Base-by-base conservation (phyloP, 2,113 vertebrate genomes). In the Andinoacara biseriatus region DNA sequence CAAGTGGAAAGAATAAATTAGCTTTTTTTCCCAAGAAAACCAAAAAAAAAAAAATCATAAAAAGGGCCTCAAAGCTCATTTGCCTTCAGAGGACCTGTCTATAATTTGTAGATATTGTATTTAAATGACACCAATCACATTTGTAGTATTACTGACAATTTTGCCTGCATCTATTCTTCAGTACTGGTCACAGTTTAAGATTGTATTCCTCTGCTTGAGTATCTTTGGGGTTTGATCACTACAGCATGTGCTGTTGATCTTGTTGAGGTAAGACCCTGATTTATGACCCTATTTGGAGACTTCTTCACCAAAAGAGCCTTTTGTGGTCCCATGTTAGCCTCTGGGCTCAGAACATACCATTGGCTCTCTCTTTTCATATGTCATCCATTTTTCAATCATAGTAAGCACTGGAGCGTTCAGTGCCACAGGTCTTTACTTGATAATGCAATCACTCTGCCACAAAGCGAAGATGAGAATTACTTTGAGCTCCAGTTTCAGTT, bases 261-360 rank as follows among this genome's bases (percentile, higher is more conserved):
- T 1, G 17, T 77, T 67, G 74, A 84, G 67, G 46, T 83, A 24
- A 61, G 58, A 76, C 69, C 40, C 22, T 74, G 81, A 87, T 87
- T 87, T 89, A 87, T 72, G 89, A 86, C 69, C 77, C 84, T 57
- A 22, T 86, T 82, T 83, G 65, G 76, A 83, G 40, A 58, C 62
- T 31, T 81, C 74, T 63, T 58, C 2, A 4, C 76, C 65, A 63
- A 65, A 26, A 60, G 72, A 83, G 43, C 35, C 81, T 52, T 79
- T 54, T 83, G 86, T 89, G 58, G 72, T 60, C 22, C 31, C 17
- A 7, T n/a, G 38, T 76, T 35, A 26, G 59, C 83, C 88, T 90
- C 54, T 60, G 31, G 88, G 81, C 74, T 84, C 46, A 56, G 35
- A 86, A 43, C 76, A 49, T 26, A 89, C 74, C 78, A 24, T 78